Evolutionary conservation across 2,797 vertebrate genomes (phyloP), one percentile per base, ranked within the genome.

Genomic region (Acanthurus leucopareius): DNA sequence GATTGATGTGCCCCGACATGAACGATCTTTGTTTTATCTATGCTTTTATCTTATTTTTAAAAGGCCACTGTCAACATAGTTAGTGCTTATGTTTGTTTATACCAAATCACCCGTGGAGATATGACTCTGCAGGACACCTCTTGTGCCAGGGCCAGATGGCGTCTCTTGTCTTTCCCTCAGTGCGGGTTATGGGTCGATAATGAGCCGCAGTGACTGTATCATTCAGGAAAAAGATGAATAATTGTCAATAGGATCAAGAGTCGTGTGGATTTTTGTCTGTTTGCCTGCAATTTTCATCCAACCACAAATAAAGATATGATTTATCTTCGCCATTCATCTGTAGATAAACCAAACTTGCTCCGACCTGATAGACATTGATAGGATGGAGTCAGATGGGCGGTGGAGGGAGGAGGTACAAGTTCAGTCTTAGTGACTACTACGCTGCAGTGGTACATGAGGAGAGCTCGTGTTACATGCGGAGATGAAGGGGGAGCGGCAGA

Each of bases 381-480:
- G 59, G 66, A 71, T 63, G 56, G 56, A 86, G 59, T 77, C 65
- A 57, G 72, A 83, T 74, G 56, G 45, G 53, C 58, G 38, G 44
- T 9, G 52, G 51, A 69, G 59, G 54, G 51, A 80, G 48, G 58
- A 77, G 71, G 20, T 42, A 72, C 63, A 65, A 67, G 40, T 69
- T 78, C 47, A 70, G 20, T 74, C 53, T 19, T 62, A 69, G 62
- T 45, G 56, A 65, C 60, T 53, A 76, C 82, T 58, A 69, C 77
- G 49, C 64, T 19, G 54, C 73, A 35, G 45, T 25, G 48, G 67
- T 69, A 60, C 65, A 78, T 16, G 7, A 66, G 76, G 35, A 56
- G 66, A 84, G 86, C 88, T 88, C 65, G 84, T 35, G 58, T 89
- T 87, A 63, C 89, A 86, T 69, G 82, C 80, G 73, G 79, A 32